A percentile compares a stretch with the other conserved stretches of the same genome.
These are phyloP conservation scores for Heloderma charlesbogerti DNA, from an alignment of 2,113 vertebrate genomes.

Conservation along the genomic window DNA sequence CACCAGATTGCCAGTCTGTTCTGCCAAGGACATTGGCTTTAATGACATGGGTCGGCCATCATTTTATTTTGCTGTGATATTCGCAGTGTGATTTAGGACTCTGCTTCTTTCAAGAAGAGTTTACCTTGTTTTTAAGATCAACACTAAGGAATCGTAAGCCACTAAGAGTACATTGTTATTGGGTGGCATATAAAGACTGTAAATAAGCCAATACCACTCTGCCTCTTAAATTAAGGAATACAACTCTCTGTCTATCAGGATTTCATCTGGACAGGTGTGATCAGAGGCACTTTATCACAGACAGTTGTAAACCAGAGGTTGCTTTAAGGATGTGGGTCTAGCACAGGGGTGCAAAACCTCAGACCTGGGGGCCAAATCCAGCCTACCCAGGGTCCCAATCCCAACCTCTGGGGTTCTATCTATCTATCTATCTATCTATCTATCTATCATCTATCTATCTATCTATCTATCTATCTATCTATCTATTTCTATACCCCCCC, in stretches of 20 bases:
- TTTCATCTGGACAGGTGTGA: neutral
- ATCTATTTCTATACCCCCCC: too few species aligned
- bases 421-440: too few species aligned
- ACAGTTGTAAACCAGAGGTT: neutral
- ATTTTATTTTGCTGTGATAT: neutral
- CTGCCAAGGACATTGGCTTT: neutral
- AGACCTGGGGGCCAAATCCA: too few species aligned
- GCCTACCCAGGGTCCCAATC: too few species aligned
- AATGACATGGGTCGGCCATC: neutral
- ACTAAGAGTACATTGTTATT: neutral
- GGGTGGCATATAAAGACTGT: neutral
- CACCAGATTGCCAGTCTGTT: neutral
- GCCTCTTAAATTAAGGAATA: neutral
- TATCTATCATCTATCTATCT: too few species aligned
- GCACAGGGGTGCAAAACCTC: too few species aligned
- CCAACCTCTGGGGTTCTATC: too few species aligned
- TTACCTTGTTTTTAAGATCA: conserved; percentile 17
- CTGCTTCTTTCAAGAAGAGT: neutral
- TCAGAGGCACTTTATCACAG: neutral
- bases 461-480: too few species aligned
- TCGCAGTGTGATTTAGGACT: neutral
- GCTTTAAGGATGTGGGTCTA: neutral
- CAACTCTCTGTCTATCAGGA: neutral
- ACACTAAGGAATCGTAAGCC: neutral
- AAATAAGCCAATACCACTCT: neutral